A percentile compares a stretch with the other conserved stretches of the same genome.
Evolutionary conservation across 2,797 vertebrate genomes (phyloP).

Genomic region (Varecia variegata): DNA sequence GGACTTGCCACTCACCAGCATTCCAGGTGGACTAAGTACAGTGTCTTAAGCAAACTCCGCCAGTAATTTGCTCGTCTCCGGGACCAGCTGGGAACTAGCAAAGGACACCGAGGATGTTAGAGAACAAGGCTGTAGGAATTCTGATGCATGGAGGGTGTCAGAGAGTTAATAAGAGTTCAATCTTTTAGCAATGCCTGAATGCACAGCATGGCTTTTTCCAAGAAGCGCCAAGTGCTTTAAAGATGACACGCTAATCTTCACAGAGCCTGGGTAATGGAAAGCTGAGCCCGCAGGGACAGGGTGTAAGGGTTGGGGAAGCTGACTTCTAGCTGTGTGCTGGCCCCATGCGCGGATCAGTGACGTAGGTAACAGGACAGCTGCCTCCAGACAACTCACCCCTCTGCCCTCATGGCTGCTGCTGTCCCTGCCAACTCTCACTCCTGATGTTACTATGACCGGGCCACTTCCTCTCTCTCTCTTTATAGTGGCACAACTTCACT

Average conservation of each 20-base stretch:
- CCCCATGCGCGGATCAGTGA: not conserved
- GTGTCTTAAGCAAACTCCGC: conserved; percentile 16
- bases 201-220: conserved; percentile 50
- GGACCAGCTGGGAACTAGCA: conserved; percentile 2
- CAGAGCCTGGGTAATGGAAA: conserved; percentile 16
- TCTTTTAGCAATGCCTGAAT: conserved; percentile 31
- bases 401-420: not conserved
- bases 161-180: conserved; percentile 29
- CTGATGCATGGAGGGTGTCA: not conserved
- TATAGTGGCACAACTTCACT: not conserved
- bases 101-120: not conserved
- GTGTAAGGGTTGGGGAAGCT: not conserved
- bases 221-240: conserved; percentile 49
- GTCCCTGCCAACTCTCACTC: not conserved
- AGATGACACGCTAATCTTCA: conserved; percentile 60
- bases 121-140: conserved; percentile 9
- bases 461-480: not conserved
- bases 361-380: not conserved
- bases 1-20: not conserved
- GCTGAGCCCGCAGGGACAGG: not conserved
- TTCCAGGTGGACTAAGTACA: not conserved
- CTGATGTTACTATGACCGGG: not conserved
- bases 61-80: not conserved
- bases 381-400: not conserved
- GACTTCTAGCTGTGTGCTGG: not conserved